Base-by-base conservation (phyloP, 30 jellyfish, hydroid and myxozoan genomes). In the Turritopsis dohrnii region DNA sequence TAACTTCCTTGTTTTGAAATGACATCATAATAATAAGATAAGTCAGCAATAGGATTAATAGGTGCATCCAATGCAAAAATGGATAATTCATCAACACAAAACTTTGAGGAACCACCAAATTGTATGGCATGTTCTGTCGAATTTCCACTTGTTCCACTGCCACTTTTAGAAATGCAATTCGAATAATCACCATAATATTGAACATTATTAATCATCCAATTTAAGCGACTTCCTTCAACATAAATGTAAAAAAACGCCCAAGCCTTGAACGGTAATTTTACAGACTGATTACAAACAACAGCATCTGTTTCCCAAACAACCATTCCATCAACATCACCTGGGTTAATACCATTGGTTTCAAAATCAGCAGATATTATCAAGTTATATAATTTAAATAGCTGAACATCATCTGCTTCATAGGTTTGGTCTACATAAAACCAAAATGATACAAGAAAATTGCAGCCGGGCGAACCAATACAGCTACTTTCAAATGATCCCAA, bases 81-180 rank as follows among this genome's bases (percentile, higher is more conserved):
- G 30, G 77, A 23, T 69, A 69, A n/a, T 27, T 69, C 77, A 69
- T 69, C 77, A 16, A 69, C 77, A 69, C 77, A 69, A 69, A 69
- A 23, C 30, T 69, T 69, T 27, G 30, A 69, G 23, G 30, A n/a
- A 27, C 30, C 30, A 1, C 77, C 77, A 69, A 69, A 41, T 41
- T 41, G 60, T 41, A 41, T 41, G 60, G 13, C 13, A 13, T 13
- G 60, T 41, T 41, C 60, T 41, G 60, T 41, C 9, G 60, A 41
- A 41, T 41, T 41, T 41, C 60, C 60, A 41, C 60, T 41, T 41
- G 60, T 41, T 41, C 9, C 13, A 41, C 60, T 41, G 5, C 13
- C 60, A 41, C 60, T 41, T 13, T 13, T 41, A 41, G 60, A 13
- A 41, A 41, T 13, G 13, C 60, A 41, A 41, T 41, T 41, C n/a